These are phyloP conservation scores for Cathartes aura DNA, from an alignment of 2,113 vertebrate species.

Conservation along the genomic window DNA sequence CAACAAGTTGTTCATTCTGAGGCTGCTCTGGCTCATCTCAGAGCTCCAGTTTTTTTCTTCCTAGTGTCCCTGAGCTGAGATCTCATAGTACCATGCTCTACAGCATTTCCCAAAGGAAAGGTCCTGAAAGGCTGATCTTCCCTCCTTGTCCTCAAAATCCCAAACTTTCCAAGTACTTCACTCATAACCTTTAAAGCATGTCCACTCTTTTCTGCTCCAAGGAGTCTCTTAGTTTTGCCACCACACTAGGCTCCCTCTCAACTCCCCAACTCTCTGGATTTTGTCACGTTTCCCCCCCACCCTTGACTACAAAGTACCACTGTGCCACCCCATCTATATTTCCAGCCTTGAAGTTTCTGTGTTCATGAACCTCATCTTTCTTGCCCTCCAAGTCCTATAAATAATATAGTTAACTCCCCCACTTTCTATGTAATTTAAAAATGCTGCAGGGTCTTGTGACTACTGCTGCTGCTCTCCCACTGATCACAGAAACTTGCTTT, in stretches of 20 bases:
- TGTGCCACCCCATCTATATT: background rate
- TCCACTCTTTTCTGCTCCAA: background rate
- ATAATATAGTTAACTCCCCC: background rate
- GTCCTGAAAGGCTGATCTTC: background rate
- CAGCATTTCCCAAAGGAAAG: background rate
- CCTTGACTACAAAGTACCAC: background rate
- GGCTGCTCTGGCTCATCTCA: background rate
- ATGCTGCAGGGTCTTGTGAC: background rate
- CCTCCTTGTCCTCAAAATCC: background rate
- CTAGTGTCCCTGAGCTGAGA: background rate
- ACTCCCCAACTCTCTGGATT: background rate
- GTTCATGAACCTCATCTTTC: background rate
- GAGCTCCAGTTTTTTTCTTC: background rate
- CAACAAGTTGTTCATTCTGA: background rate
- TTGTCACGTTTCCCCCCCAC: fast-evolving
- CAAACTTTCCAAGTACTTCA: background rate
- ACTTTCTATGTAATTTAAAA: background rate
- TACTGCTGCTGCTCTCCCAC: background rate
- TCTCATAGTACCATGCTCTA: background rate
- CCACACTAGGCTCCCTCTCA: background rate
- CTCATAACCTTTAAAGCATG: background rate
- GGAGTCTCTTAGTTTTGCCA: background rate
- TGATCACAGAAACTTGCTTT: background rate
- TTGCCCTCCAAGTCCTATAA: background rate
- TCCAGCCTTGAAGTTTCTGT: background rate